These are phyloP conservation scores for Campylorhamphus procurvoides DNA, from an alignment of 2,113 vertebrate species.

Conservation along the genomic window DNA sequence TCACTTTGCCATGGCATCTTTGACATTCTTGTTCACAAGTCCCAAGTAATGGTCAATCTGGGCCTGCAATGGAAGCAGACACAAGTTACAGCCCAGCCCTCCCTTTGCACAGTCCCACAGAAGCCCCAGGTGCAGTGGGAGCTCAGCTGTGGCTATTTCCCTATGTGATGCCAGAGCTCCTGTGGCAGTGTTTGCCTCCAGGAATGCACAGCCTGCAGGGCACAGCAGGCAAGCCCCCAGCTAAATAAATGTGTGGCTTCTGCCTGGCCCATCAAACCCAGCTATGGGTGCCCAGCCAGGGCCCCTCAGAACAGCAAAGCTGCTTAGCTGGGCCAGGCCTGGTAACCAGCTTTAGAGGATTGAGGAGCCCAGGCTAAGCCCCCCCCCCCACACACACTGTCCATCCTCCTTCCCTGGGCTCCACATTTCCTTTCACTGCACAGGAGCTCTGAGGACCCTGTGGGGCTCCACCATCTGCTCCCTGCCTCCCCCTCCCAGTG, in stretches of 20 bases:
- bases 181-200: neutral
- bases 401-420: neutral
- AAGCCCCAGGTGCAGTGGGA: neutral
- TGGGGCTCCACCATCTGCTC: neutral
- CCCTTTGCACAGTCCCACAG: rapidly evolving
- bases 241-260: neutral
- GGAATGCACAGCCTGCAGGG: rapidly evolving
- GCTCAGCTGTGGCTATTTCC: rapidly evolving
- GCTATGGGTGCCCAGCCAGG: neutral
- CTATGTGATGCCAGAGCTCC: neutral
- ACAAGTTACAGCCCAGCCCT: neutral
- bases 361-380: neutral
- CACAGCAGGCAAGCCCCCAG: rapidly evolving
- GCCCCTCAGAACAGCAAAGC: neutral
- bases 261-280: no score
- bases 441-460: neutral
- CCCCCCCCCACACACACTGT: no score
- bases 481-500: neutral
- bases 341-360: slow-evolving; percentile 37
- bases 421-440: neutral
- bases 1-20: slow-evolving; percentile 90
- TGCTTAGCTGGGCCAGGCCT: neutral
- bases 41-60: slow-evolving; percentile 93
- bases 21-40: slow-evolving; percentile 87
- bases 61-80: slow-evolving; percentile 70